Conservation (phyloP, 1,140 invertebrate genomes). For the Hesperophylax magnus region DNA sequence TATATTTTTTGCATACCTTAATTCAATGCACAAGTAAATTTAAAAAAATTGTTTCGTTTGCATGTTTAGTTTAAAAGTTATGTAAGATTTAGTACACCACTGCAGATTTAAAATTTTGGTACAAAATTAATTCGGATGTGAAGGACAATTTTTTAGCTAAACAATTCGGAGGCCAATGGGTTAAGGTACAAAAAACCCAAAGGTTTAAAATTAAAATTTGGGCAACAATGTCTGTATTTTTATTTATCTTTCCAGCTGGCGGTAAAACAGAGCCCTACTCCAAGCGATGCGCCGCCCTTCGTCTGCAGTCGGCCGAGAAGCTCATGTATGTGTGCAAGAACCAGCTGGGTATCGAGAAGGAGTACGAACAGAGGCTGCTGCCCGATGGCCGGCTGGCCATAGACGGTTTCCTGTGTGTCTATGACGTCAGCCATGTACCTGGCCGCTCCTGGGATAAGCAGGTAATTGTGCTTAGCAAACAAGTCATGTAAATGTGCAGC, state of each 20-base stretch:
- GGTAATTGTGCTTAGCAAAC: conserved; percentile 76
- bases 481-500: conserved; percentile 98
- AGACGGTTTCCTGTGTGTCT: conserved; percentile 96
- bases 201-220: too few species aligned
- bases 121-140: too few species aligned
- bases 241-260: conserved; percentile 67
- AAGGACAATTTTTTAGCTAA: too few species aligned
- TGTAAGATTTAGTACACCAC: too few species aligned
- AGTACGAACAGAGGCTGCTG: conserved; percentile 94
- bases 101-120: too few species aligned
- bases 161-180: too few species aligned
- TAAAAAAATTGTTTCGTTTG: too few species aligned
- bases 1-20: too few species aligned
- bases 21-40: too few species aligned
- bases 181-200: too few species aligned
- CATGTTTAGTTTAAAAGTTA: too few species aligned
- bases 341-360: conserved; percentile 95
- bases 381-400: conserved; percentile 94
- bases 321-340: conserved; percentile 99
- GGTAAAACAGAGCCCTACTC: conserved; percentile 97
- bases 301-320: conserved; percentile 95
- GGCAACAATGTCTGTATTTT: too few species aligned
- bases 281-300: conserved; percentile 92
- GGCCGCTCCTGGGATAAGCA: conserved; percentile 92
- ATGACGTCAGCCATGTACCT: conserved; percentile 94